A percentile compares a stretch with the other conserved stretches of the same genome.
These are phyloP conservation scores for Arbacia lixula DNA, from an alignment of 53 echinoderm and acorn worm species.

Conservation along the genomic window DNA sequence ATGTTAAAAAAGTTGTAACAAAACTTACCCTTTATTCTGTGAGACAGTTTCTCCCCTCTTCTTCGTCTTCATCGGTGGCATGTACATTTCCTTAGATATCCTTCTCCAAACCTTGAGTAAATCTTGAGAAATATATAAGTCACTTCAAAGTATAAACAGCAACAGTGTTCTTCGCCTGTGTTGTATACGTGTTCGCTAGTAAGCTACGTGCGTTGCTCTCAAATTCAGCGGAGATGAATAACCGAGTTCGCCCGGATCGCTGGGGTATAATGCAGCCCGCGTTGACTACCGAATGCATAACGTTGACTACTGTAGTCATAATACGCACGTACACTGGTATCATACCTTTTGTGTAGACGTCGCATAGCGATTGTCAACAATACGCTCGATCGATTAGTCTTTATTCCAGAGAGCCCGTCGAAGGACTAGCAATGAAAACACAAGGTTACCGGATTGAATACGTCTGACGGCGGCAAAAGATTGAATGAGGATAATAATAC, in stretches of 20 bases:
- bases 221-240: neutral
- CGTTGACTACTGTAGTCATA: conserved; percentile 29
- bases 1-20: neutral
- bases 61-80: conserved; percentile 73
- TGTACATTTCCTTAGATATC: no score
- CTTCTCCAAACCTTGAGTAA: no score
- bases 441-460: no score
- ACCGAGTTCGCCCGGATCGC: neutral
- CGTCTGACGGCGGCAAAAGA: no score
- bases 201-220: neutral
- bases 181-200: no score
- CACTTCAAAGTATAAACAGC: no score
- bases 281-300: conserved; percentile 30
- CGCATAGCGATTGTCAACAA: conserved; percentile 52
- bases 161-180: neutral
- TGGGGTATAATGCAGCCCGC: neutral
- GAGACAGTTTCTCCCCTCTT: conserved; percentile 45
- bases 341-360: conserved; percentile 18
- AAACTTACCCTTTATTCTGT: conserved; percentile 18
- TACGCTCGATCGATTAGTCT: conserved; percentile 10
- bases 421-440: no score
- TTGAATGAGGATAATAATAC: no score
- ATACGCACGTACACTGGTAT: neutral
- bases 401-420: no score
- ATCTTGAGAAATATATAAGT: no score